Conservation (phyloP, 1,140 invertebrate genomes). For the Ephestia elutella region DNA sequence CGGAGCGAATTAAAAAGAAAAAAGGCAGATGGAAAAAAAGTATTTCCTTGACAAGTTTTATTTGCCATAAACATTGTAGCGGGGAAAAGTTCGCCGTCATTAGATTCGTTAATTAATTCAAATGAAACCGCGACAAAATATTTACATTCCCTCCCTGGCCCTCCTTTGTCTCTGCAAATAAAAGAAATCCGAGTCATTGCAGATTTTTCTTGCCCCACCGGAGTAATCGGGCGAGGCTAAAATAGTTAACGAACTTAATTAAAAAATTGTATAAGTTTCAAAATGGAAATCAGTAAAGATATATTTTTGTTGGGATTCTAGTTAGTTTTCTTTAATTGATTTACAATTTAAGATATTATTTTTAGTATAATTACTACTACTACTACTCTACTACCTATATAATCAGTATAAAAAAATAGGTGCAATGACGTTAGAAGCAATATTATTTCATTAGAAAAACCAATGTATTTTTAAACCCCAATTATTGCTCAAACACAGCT, state of each 20-base stretch:
- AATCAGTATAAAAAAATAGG: too few species aligned
- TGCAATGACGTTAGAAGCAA: not conserved
- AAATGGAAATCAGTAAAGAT: too few species aligned
- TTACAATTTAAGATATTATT: too few species aligned
- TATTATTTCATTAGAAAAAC: not conserved
- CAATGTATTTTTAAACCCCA: not conserved
- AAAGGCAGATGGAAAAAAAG: slow-evolving; percentile 56
- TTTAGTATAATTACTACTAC: too few species aligned
- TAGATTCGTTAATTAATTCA: slow-evolving; percentile 72
- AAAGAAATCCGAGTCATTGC: slow-evolving; percentile 48
- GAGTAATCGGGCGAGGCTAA: not conserved
- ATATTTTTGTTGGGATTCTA: too few species aligned
- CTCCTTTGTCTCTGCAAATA: slow-evolving; percentile 44
- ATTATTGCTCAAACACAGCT: not conserved
- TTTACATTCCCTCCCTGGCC: slow-evolving; percentile 49
- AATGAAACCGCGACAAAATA: slow-evolving; percentile 69
- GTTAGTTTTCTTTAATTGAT: too few species aligned
- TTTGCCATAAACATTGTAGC: slow-evolving; percentile 70
- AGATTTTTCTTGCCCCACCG: slow-evolving; percentile 26
- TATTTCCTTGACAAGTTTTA: slow-evolving; percentile 71
- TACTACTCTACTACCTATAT: too few species aligned
- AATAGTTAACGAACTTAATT: not conserved
- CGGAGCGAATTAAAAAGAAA: slow-evolving; percentile 59
- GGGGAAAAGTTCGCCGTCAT: slow-evolving; percentile 64
- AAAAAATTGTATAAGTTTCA: too few species aligned